phyloP scores from a whole-genome alignment of 2,113 vertebrate genomes.

The Rhodinocichla rosea region DNA sequence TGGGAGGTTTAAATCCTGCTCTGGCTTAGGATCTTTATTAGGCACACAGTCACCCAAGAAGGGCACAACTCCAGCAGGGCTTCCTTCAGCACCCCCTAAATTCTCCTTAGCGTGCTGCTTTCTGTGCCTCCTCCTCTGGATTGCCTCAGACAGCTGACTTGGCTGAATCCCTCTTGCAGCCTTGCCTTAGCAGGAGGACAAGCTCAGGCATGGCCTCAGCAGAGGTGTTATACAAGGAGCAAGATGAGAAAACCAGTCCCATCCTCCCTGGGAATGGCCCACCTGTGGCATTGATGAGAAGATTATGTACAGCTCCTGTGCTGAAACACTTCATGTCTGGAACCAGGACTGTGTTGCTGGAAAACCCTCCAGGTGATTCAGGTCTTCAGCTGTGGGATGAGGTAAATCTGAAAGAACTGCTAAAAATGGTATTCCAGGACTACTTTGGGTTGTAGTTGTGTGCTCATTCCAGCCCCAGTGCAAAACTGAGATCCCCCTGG shows the following conservation, averaged over 20 bases:
- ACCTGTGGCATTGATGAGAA: not conserved
- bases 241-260: not conserved
- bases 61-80: not conserved
- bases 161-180: not conserved
- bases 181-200: not conserved
- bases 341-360: not conserved
- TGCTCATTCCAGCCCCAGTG: not conserved
- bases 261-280: not conserved
- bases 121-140: not conserved
- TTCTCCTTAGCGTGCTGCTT: not conserved
- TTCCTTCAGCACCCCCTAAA: not conserved
- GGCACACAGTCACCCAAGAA: not conserved
- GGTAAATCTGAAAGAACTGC: not conserved
- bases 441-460: rapidly evolving
- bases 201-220: not conserved
- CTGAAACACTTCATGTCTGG: not conserved
- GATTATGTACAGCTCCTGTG: not conserved
- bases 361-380: not conserved
- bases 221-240: not conserved
- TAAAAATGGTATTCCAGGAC: not conserved
- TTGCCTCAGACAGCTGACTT: not conserved
- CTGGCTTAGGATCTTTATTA: not conserved
- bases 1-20: not conserved
- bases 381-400: not conserved
- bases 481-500: not conserved